Evolutionary conservation across 2,888 invertebrate species (phyloP).

Genomic region (Erebia aethiops): DNA sequence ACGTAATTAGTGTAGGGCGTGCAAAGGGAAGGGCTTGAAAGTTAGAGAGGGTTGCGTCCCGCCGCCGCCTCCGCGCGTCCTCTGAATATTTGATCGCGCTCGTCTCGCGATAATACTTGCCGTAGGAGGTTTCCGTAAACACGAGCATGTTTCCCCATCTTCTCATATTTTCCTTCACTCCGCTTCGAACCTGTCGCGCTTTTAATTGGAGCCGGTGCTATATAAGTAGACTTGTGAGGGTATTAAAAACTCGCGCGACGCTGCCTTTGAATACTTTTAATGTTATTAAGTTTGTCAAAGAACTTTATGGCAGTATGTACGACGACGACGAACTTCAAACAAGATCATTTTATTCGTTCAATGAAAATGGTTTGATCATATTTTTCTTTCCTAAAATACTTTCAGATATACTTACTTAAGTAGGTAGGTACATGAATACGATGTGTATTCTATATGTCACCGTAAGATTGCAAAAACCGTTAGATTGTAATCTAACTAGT

Average conservation of each 20-base stretch:
- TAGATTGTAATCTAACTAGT: no score
- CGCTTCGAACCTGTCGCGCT: conserved; percentile 76
- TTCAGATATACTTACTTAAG: not conserved
- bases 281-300: conserved; percentile 72
- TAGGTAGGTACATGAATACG: not conserved
- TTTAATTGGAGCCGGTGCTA: conserved; percentile 79
- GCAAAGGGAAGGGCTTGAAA: conserved; percentile 85
- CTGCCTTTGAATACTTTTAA: conserved; percentile 72
- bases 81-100: conserved; percentile 81
- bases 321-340: conserved; percentile 43
- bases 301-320: conserved; percentile 56
- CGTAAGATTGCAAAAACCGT: no score
- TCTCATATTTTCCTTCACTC: conserved; percentile 72
- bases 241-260: conserved; percentile 78
- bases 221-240: conserved; percentile 79
- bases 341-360: conserved; percentile 34
- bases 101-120: conserved; percentile 82
- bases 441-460: no score
- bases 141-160: conserved; percentile 76
- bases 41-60: conserved; percentile 84
- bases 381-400: not conserved
- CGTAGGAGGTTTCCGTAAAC: conserved; percentile 81
- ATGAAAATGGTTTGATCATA: conserved; percentile 11
- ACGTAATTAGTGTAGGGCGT: conserved; percentile 87
- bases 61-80: conserved; percentile 66